phyloP scores from a whole-genome alignment of 2,888 invertebrate species.

The Archips xylosteana region DNA sequence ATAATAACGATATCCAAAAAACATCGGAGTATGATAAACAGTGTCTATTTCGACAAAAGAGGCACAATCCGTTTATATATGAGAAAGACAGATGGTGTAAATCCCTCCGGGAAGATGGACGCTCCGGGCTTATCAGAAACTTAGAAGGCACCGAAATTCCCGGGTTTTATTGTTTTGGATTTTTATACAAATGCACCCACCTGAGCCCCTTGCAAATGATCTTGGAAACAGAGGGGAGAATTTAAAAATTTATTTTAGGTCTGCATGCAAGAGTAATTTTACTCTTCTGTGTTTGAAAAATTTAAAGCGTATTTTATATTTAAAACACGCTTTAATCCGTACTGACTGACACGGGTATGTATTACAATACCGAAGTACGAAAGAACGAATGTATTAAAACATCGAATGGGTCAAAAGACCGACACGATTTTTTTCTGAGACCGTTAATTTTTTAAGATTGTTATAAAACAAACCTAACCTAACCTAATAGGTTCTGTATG shows the following conservation, averaged over 20 bases:
- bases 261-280: not conserved
- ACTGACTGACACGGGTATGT: slow-evolving; percentile 3
- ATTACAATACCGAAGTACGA: too few species aligned
- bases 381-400: too few species aligned
- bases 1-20: slow-evolving; percentile 6
- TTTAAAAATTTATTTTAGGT: not conserved
- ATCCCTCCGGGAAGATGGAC: slow-evolving; percentile 26
- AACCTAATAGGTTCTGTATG: too few species aligned
- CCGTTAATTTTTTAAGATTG: too few species aligned
- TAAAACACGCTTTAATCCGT: not conserved
- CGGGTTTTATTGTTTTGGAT: slow-evolving; percentile 24
- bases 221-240: not conserved
- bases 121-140: slow-evolving; percentile 27
- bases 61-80: slow-evolving; percentile 30
- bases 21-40: slow-evolving; percentile 32
- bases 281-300: not conserved
- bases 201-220: slow-evolving; percentile 27
- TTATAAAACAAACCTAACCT: too few species aligned
- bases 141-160: slow-evolving; percentile 11
- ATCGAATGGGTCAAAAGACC: too few species aligned
- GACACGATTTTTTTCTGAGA: too few species aligned
- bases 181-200: slow-evolving; percentile 16
- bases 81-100: slow-evolving; percentile 38
- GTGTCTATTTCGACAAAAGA: slow-evolving; percentile 29
- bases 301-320: not conserved